These are phyloP conservation scores for Athene noctua DNA, from an alignment of 2,113 vertebrate genomes.

Conservation along the genomic window DNA sequence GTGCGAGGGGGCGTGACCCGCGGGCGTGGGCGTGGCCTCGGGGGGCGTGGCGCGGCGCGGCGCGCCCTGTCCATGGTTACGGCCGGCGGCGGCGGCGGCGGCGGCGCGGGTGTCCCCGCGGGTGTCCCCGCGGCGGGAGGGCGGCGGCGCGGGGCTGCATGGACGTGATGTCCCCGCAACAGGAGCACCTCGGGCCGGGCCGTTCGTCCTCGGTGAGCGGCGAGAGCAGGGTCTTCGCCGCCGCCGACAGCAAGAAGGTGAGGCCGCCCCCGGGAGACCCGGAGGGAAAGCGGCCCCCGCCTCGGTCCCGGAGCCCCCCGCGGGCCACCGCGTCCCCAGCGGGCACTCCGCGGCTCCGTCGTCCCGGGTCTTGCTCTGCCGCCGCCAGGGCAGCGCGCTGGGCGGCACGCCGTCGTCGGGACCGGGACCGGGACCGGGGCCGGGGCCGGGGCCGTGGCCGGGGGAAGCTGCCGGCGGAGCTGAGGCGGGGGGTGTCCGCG, in stretches of 20 bases:
- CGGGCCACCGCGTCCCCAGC: background rate
- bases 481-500: background rate
- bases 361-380: background rate
- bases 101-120: background rate
- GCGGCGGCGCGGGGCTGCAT: conserved; percentile 48
- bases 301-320: background rate
- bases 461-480: background rate
- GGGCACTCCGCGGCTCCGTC: no score
- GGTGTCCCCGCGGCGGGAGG: background rate
- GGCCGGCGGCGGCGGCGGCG: background rate
- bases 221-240: conserved; percentile 59
- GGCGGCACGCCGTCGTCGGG: background rate
- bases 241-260: conserved; percentile 74
- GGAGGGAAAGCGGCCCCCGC: background rate
- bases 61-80: conserved; percentile 22
- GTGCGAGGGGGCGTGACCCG: background rate
- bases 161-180: conserved; percentile 78
- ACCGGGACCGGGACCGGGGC: background rate
- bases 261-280: background rate
- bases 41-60: background rate
- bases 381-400: background rate
- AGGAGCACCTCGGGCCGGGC: conserved; percentile 73
- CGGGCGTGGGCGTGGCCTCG: fast-evolving
- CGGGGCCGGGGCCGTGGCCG: background rate
- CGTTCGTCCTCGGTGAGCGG: conserved; percentile 76